phyloP scores from a whole-genome alignment of 2,113 vertebrate species.

The Circaetus gallicus region DNA sequence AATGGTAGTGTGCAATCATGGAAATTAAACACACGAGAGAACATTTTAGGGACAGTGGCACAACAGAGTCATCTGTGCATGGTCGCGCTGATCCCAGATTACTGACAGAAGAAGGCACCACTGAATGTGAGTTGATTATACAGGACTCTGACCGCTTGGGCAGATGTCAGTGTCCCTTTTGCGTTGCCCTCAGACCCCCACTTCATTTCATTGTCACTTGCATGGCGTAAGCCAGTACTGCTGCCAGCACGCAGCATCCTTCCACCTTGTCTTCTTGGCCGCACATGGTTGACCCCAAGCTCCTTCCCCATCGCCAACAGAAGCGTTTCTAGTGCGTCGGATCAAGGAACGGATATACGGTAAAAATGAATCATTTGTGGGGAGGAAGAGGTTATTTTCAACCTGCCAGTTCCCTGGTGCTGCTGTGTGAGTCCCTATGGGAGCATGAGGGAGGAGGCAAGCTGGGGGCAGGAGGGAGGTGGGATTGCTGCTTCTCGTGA shows the following conservation, averaged over 20 bases:
- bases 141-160: accelerated
- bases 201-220: background rate
- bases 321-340: background rate
- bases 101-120: background rate
- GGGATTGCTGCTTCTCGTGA: background rate
- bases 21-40: background rate
- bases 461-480: background rate
- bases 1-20: accelerated
- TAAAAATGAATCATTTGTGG: accelerated
- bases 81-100: background rate
- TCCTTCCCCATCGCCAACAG: background rate
- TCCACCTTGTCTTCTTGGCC: background rate
- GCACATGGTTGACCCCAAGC: accelerated
- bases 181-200: background rate
- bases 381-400: background rate
- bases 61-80: accelerated
- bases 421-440: accelerated
- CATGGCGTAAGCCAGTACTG: background rate
- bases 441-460: background rate
- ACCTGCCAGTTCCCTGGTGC: background rate
- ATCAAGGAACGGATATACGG: background rate
- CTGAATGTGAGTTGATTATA: background rate
- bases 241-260: background rate
- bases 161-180: background rate
- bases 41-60: background rate